Base-by-base conservation (phyloP, 2,888 invertebrate species). In the Lottia scabra region DNA sequence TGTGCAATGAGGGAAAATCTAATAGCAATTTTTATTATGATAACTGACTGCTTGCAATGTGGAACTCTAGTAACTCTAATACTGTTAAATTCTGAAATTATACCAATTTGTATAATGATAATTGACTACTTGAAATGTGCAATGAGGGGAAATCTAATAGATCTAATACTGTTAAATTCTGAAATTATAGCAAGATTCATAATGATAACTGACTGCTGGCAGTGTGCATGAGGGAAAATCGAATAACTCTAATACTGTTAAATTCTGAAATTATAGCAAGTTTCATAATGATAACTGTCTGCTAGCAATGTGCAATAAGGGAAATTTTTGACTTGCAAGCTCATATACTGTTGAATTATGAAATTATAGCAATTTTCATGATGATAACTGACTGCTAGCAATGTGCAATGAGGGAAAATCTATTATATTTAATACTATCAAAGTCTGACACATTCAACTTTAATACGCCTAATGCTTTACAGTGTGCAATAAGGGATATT, bases 301-400 rank as follows among this genome's bases (percentile, higher is more conserved):
- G n/a, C n/a, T n/a, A n/a, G n/a, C n/a, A n/a, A n/a, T n/a, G n/a
- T n/a, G n/a, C n/a, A 87, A 83, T 70, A 84, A 38, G 5, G 38
- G 38, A 38, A 38, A 30, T 6, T 6, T 6, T 30, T n/a, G n/a
- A 30, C 84, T 65, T 88, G 75, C 70, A 88, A 76, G 6, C 66
- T 87, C 85, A 65, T 84, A 70, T 38, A 87, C 85, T 66, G 84
- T 85, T 68, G 87, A 75, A 65, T 82, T 81, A 87, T 88, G 82
- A 13, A 75, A 77, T 72, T 19, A 65, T 63, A 73, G n/a, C 65
- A 45, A 67, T 43, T 45, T n/a, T 38, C n/a, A 63, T 43, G 30
- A 23, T n/a, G 2, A 30, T 45, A 13, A 23, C 13, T 46, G 38
- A 15, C 19, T 43, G 30, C 43, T 72, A 8, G 38, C 5, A 38